Percentiles rank a stretch among this genome's conserved stretches.
These are phyloP conservation scores for Toxotes chatareus DNA, from an alignment of 2,113 vertebrate genomes.

Conservation along the genomic window DNA sequence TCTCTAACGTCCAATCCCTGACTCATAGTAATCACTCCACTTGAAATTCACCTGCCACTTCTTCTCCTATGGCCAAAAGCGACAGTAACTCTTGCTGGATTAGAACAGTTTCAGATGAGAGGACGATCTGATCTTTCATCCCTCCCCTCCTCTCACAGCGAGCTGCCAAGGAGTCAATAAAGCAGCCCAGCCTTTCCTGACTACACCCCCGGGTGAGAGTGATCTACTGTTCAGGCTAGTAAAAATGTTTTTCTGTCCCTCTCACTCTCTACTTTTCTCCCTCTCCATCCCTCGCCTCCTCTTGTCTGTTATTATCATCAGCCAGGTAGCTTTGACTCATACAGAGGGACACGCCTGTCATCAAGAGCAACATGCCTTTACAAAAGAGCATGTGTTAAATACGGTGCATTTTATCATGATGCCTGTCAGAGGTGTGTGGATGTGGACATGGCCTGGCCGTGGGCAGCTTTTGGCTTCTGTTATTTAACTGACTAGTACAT, in stretches of 20 bases:
- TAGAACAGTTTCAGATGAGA: conserved; percentile 48
- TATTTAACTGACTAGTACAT: conserved; percentile 1
- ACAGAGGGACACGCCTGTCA: conserved; percentile 31
- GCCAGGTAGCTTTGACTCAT: conserved; percentile 48
- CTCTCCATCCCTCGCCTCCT: conserved; percentile 30
- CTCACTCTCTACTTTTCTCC: conserved; percentile 30
- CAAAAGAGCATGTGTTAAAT: conserved; percentile 2
- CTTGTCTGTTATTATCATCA: conserved; percentile 72
- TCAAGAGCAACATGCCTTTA: conserved; percentile 3
- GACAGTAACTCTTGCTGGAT: conserved; percentile 38
- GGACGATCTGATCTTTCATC: conserved; percentile 17
- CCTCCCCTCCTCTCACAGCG: conserved; percentile 24
- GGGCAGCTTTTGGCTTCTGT: conserved; percentile 17
- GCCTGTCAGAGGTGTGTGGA: conserved; percentile 7
- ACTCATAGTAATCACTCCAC: conserved; percentile 9
- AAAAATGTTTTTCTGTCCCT: conserved; percentile 59
- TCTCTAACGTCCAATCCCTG: conserved; percentile 9
- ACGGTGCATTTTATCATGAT: neutral
- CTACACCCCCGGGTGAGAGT: conserved; percentile 63
- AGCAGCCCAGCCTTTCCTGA: conserved; percentile 49
- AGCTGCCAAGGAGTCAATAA: conserved; percentile 65
- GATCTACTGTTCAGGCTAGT: conserved; percentile 62
- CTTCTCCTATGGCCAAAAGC: neutral
- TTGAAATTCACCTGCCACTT: conserved; percentile 36
- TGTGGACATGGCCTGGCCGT: conserved; percentile 5